Conservation (phyloP, 2,888 invertebrate species). For the Cotesia congregata region DNA sequence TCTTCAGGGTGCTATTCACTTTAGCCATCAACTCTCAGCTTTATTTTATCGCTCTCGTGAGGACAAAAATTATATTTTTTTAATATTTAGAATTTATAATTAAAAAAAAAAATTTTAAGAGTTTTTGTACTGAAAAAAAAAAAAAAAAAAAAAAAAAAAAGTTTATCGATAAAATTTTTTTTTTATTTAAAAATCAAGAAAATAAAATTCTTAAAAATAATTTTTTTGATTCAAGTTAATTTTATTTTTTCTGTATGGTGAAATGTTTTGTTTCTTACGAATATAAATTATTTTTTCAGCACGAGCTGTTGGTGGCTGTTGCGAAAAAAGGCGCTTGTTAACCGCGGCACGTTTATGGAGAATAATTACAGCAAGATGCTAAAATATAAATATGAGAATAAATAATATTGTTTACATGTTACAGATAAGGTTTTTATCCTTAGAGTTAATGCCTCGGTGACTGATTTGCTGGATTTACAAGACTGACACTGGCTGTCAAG, state of each 20-base stretch:
- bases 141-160: no score
- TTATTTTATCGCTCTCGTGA: neutral
- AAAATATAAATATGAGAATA: neutral
- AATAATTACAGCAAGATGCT: neutral
- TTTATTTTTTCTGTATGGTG: no score
- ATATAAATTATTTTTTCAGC: no score
- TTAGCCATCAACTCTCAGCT: neutral
- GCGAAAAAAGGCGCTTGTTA: neutral
- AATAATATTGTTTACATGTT: slow-evolving; percentile 11
- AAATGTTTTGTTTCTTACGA: no score
- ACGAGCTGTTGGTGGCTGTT: no score
- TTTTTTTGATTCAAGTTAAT: no score
- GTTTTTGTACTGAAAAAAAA: no score
- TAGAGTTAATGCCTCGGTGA: neutral
- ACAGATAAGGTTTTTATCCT: neutral
- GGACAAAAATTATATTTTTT: neutral
- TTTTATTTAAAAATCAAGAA: no score
- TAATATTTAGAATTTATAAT: no score
- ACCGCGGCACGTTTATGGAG: neutral
- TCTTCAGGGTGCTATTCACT: neutral
- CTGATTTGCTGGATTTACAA: neutral
- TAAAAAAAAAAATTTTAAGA: no score
- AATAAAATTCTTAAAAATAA: no score
- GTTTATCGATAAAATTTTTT: no score
- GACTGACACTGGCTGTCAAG: slow-evolving; percentile 21